A percentile compares a stretch with the other conserved stretches of the same genome.
Evolutionary conservation across 2,888 invertebrate genomes (phyloP).

Genomic region (Oscheius sp.): DNA sequence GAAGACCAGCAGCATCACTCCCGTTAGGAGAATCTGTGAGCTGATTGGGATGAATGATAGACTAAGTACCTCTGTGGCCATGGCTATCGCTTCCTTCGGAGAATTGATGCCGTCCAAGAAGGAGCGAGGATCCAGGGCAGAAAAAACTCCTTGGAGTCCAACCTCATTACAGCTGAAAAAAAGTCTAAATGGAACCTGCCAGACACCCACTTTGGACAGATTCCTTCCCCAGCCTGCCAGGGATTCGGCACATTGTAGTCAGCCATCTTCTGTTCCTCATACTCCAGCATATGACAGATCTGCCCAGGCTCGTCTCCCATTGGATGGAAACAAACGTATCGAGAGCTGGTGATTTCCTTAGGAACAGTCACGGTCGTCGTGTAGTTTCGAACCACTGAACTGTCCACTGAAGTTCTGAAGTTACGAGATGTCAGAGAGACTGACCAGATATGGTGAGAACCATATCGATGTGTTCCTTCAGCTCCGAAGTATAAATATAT

Average conservation of each 20-base stretch:
- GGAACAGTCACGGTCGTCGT: conserved; percentile 49
- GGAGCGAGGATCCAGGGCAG: conserved; percentile 54
- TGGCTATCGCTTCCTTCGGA: conserved; percentile 55
- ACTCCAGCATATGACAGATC: conserved; percentile 54
- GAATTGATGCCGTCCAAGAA: conserved; percentile 65
- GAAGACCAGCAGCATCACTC: conserved; percentile 37
- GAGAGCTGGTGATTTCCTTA: conserved; percentile 49
- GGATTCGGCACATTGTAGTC: conserved; percentile 18
- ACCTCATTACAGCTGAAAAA: conserved; percentile 66
- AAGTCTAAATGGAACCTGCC: neutral
- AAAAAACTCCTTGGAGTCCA: conserved; percentile 56
- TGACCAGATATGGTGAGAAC: conserved; percentile 56
- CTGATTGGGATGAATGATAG: neutral
- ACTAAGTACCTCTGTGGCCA: conserved; percentile 52
- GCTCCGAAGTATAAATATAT: conserved; percentile 48
- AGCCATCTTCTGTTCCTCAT: conserved; percentile 20
- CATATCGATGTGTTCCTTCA: conserved; percentile 48
- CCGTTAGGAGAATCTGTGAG: conserved; percentile 38
- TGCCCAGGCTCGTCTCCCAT: conserved; percentile 52
- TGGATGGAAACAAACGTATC: conserved; percentile 68
- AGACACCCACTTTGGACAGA: conserved; percentile 20
- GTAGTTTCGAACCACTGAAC: conserved; percentile 20
- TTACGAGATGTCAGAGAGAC: conserved; percentile 16
- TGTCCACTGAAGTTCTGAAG: conserved; percentile 30
- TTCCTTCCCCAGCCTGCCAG: conserved; percentile 32